Base-by-base conservation (phyloP, 2,113 vertebrate species). In the Phylloscopus trochilus region DNA sequence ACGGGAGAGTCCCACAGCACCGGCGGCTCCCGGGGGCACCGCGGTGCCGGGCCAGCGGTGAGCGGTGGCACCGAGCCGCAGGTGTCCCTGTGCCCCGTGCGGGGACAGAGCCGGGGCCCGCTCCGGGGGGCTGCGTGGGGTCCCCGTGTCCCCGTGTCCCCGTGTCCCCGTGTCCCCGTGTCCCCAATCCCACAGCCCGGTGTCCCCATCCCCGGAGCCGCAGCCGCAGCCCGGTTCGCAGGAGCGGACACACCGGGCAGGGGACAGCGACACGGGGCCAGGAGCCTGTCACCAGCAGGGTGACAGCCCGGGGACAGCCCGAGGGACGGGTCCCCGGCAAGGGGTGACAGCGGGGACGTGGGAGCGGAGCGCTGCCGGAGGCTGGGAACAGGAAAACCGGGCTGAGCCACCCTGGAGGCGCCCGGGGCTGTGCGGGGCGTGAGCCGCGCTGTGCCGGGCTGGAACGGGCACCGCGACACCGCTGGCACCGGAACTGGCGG, bases 211-310 rank as follows among this genome's bases (percentile, higher is more conserved):
- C 4, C 52, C 2, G 79, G 5, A 23, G 41, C 70, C 31, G 2
- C 27, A 1, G 7, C 79, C 0, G 2, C 21, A 26, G 3, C 53
- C 27, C 53, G 0, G 26, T 1, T 4, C 1, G 39, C 39, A 11
- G 39, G 39, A 41, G 39, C 4, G 31, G 46, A 14, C 19, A 10
- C 13, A 3, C 27, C 3, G n/a, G n/a, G n/a, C 33, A 0, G 1
- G 56, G 56, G 22, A 56, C 12, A 1, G 35, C 0, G 47, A 10
- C 23, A 3, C 13, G 6, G 21, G 10, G 10, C 26, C 7, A n/a
- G n/a, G n/a, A n/a, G n/a, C n/a, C n/a, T n/a, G n/a, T n/a, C n/a
- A n/a, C n/a, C n/a, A n/a, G n/a, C n/a, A n/a, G n/a, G n/a, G n/a
- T n/a, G n/a, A n/a, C 72, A 76, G 46, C 24, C 16, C 2, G 5